phyloP scores from a whole-genome alignment of 2,113 vertebrate species.

The Lates calcarifer region DNA sequence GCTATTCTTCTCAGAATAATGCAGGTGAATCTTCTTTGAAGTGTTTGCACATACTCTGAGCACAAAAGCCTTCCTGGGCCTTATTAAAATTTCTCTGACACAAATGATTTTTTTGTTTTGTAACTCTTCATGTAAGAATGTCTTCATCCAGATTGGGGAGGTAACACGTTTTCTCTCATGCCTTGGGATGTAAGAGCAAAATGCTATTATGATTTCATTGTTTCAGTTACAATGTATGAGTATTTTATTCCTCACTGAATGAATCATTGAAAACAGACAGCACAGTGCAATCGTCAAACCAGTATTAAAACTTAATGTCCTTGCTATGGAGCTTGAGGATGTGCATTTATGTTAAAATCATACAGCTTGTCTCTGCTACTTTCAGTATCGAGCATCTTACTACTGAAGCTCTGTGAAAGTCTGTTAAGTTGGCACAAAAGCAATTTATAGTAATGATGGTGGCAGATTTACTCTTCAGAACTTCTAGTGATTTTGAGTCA shows the following conservation, averaged over 20 bases:
- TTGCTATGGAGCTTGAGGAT: not conserved
- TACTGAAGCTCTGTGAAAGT: too few species aligned
- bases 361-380: not conserved
- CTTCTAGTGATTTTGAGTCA: too few species aligned
- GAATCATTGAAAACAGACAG: constrained; percentile 24
- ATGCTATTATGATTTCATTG: not conserved
- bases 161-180: not conserved
- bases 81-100: constrained; percentile 7
- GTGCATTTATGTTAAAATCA: constrained; percentile 9
- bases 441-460: not conserved
- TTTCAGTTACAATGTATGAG: constrained; percentile 12
- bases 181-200: not conserved
- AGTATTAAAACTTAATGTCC: constrained; percentile 27
- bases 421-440: too few species aligned
- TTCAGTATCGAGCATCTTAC: not conserved
- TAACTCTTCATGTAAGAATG: not conserved
- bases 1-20: constrained; percentile 27
- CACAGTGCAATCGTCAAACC: not conserved
- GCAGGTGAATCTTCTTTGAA: constrained; percentile 62
- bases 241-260: constrained; percentile 34
- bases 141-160: not conserved
- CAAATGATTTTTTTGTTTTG: not conserved
- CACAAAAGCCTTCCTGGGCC: constrained; percentile 1
- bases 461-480: not conserved
- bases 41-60: constrained; percentile 14